Percentiles rank a stretch among this genome's conserved stretches.
Conservation (phyloP, 2,113 vertebrate species). For the Peromyscus polionotus region DNA sequence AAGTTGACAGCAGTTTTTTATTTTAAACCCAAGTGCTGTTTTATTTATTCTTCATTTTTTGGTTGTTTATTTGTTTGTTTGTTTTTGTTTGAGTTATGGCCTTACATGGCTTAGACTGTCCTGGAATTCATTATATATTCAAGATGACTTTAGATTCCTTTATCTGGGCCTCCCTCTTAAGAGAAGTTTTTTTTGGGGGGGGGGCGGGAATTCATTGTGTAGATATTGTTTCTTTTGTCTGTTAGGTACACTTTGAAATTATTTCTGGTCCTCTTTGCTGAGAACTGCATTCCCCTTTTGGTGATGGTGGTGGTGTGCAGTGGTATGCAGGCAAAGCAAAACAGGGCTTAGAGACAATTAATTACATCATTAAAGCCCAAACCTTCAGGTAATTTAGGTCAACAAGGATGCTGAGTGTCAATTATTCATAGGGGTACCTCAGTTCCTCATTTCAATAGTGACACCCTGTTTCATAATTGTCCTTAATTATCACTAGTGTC, state of each 20-base stretch:
- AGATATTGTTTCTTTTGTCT: not conserved
- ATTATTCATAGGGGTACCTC: constrained; percentile 59
- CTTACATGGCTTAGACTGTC: not conserved
- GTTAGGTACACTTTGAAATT: constrained; percentile 38
- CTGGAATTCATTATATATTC: not conserved
- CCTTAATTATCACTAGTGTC: constrained; percentile 61
- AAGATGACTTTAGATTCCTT: not conserved
- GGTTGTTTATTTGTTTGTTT: not conserved
- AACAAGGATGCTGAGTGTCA: constrained; percentile 36
- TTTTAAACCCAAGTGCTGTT: not conserved
- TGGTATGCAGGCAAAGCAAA: constrained; percentile 48
- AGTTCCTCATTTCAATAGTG: constrained; percentile 54
- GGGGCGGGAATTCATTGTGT: not conserved
- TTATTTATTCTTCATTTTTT: not conserved
- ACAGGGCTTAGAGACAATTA: constrained; percentile 30
- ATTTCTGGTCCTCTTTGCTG: constrained; percentile 51
- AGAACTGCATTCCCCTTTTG: constrained; percentile 23
- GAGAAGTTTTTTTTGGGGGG: not conserved
- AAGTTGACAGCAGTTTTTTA: not conserved
- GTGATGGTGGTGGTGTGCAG: not conserved
- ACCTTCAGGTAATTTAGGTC: constrained; percentile 69
- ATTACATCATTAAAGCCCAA: constrained; percentile 69
- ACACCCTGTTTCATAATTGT: constrained; percentile 60
- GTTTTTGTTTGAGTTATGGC: not conserved
- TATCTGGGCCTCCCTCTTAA: not conserved